Evolutionary conservation across 2,113 vertebrate species (phyloP).

Genomic region (Passerina amoena): DNA sequence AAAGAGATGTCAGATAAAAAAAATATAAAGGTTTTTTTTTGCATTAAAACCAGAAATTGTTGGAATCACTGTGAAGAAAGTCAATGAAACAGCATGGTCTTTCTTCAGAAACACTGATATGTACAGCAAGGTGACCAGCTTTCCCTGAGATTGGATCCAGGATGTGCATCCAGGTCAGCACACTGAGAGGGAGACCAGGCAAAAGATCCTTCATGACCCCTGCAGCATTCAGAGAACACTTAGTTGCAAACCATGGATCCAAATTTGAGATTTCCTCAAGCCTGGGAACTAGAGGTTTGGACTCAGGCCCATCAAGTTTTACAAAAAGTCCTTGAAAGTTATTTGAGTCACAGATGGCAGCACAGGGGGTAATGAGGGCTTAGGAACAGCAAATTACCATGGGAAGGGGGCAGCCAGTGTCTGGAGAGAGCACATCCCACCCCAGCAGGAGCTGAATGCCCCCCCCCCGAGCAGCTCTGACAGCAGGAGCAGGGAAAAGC

Average conservation of each 20-base stretch:
- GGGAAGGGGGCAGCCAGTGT: not conserved
- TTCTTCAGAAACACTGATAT: constrained; percentile 59
- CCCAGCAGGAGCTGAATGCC: not conserved
- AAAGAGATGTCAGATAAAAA: not conserved
- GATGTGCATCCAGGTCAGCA: constrained; percentile 49
- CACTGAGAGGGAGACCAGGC: constrained; percentile 33
- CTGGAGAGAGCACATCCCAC: not conserved
- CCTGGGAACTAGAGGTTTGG: not conserved
- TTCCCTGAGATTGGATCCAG: constrained; percentile 63
- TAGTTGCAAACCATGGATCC: constrained; percentile 56
- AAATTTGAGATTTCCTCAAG: not conserved
- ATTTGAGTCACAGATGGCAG: not conserved
- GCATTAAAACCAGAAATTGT: not conserved
- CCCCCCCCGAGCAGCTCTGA: not conserved
- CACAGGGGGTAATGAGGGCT: not conserved
- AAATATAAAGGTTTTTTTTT: not conserved
- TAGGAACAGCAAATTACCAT: not conserved
- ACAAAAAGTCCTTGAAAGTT: not conserved
- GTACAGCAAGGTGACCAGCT: constrained; percentile 49
- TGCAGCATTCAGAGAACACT: constrained; percentile 55
- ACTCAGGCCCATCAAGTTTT: not conserved
- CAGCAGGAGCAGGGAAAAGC: not conserved
- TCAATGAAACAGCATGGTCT: not conserved
- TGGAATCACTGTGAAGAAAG: constrained; percentile 45
- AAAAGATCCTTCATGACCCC: constrained; percentile 46